phyloP scores from a whole-genome alignment of 2,888 invertebrate genomes.

The Brenthis daphne region DNA sequence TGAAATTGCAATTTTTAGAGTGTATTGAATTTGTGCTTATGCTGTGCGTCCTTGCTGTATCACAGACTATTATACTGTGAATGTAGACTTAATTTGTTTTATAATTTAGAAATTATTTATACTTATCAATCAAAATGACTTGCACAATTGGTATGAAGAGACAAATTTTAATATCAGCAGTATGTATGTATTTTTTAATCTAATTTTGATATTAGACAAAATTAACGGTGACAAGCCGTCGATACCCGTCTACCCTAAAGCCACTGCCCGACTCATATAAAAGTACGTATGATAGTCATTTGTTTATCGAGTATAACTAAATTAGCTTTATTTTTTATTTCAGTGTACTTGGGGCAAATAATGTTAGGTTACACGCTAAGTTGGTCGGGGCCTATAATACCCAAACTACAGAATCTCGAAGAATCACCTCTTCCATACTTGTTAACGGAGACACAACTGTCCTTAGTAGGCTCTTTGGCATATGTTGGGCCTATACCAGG shows the following conservation, averaged over 20 bases:
- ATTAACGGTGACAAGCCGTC: no score
- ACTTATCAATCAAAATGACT: constrained; percentile 12
- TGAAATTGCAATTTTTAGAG: no score
- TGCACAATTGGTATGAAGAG: constrained; percentile 15
- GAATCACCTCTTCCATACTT: constrained; percentile 45
- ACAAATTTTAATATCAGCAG: constrained; percentile 23
- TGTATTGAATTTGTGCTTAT: no score
- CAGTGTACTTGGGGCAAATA: constrained; percentile 52
- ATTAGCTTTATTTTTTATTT: constrained; percentile 28
- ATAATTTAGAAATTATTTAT: neutral
- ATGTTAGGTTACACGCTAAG: constrained; percentile 47
- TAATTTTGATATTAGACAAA: no score
- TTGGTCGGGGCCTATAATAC: constrained; percentile 51
- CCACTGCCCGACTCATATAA: no score
- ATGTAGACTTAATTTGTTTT: no score
- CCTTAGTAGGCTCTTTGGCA: constrained; percentile 47
- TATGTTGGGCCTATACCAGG: constrained; percentile 49
- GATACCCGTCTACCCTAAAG: no score
- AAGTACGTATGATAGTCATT: no score
- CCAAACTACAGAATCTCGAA: constrained; percentile 47
- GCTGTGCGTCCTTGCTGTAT: no score
- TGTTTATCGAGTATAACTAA: neutral
- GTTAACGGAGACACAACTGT: constrained; percentile 43
- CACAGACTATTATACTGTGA: no score
- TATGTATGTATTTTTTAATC: constrained; percentile 25